Evolutionary conservation across 2,888 invertebrate species (phyloP), one percentile per base, ranked within the genome.

Genomic region (Abrostola tripartita): DNA sequence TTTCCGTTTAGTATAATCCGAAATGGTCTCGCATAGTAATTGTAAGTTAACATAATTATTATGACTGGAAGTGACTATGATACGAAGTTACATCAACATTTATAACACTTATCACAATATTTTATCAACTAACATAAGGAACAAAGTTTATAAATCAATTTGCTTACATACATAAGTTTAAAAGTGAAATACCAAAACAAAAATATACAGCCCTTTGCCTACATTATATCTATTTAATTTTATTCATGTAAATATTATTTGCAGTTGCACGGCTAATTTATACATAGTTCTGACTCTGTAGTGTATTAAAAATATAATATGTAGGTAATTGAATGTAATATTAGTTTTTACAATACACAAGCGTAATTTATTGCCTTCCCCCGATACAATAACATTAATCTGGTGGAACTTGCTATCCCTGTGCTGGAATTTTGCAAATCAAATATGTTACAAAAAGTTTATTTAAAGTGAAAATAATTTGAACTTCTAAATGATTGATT

Each of bases 341-440:
- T 87, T 87, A 87, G 82, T 88, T 89, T 89, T 90, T 91, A 92
- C 88, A 90, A 91, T 82, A 92, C 93, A 93, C 92, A 96, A 96
- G 96, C 96, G 96, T 96, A 96, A 95, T 95, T 95, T 95, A 95
- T 96, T 96, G 96, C 96, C 96, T 96, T 96, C 96, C 96, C 96
- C 96, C 95, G 93, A 92, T 93, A 93, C 83, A 80, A 74, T 79
- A 88, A 85, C 80, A 86, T 83, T 82, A 84, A 85, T 84, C 82
- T 83, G 85, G 81, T 83, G 79, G 79, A 72, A 75, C 44, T 59
- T 64, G 52, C 63, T 61, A 62, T 64, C 47, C 35, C 54, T 60
- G n/a, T n/a, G 55, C 44, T 64, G 53, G 65, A 74, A 74, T 55
- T 69, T 63, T 40, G 44, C n/a, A 40, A 69, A 64, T 47, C 56